Evolutionary conservation across 2,888 invertebrate genomes (phyloP).

Genomic region (Rutpela maculata): DNA sequence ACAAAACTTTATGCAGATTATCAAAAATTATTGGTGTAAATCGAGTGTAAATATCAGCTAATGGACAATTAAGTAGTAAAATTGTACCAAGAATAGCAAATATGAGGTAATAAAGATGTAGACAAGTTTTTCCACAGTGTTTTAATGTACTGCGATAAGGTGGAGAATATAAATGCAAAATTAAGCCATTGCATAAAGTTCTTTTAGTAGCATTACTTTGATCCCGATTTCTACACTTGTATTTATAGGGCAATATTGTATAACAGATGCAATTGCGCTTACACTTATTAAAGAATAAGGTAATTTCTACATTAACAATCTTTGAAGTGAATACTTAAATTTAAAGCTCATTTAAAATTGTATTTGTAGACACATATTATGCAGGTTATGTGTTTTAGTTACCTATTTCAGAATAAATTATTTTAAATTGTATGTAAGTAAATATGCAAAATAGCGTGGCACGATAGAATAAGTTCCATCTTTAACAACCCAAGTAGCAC

Average conservation of each 20-base stretch:
- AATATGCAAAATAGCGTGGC: neutral
- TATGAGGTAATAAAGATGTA: conserved; percentile 46
- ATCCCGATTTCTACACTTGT: conserved; percentile 21
- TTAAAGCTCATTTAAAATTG: neutral
- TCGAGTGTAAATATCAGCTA: conserved; percentile 48
- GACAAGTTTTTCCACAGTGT: conserved; percentile 48
- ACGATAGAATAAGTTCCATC: too few relatives aligned
- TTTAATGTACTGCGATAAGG: conserved; percentile 24
- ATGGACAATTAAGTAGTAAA: conserved; percentile 50
- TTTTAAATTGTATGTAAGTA: neutral
- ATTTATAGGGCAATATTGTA: conserved; percentile 37
- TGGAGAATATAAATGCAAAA: conserved; percentile 37
- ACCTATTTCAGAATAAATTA: neutral
- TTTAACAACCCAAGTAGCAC: too few relatives aligned
- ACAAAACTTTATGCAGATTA: conserved; percentile 52
- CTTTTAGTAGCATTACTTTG: conserved; percentile 20
- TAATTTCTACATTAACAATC: neutral
- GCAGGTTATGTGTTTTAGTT: neutral
- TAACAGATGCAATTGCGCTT: neutral
- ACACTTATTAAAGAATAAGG: neutral
- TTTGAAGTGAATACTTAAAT: conserved; percentile 3
- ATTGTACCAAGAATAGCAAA: conserved; percentile 48
- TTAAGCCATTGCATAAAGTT: conserved; percentile 36
- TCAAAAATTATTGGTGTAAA: conserved; percentile 54
- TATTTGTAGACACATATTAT: neutral